Evolutionary conservation across 2,888 invertebrate genomes (phyloP), one percentile per base, ranked within the genome.

Genomic region (Pogonocherus hispidulus): DNA sequence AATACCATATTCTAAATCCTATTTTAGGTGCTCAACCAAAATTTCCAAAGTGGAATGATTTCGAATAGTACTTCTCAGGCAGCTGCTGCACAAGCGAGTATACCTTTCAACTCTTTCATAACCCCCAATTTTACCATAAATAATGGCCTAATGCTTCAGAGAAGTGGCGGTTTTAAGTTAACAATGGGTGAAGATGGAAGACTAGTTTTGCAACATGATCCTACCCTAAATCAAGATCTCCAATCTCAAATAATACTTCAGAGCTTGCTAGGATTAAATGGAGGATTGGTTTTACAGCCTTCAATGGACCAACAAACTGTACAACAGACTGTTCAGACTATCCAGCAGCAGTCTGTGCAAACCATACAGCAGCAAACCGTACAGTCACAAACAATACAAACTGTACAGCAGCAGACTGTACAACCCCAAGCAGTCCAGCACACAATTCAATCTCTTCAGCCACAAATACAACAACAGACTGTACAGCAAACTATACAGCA

Each of bases 181-280:
- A 90, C 92, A 0, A 86, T 92, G 54, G 90, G 90, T 0, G 92
- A 92, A 81, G 91, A 92, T 75, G 92, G 92, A 6, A 86, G 91
- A 20, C 85, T 92, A 49, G 87, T 92, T 46, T 82, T 92, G 57
- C 91, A 91, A 49, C 92, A 91, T 76, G 90, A 91, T 72, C 89
- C 90, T 2, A 88, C 88, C 62, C 81, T 87, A 46, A 89, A 88
- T 52, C 89, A 89, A 72, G 89, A 89, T 77, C 81, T 86, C 14
- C 84, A 86, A 71, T 84, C 84, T 11, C 86, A 86, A 72, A 73
- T 86, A 46, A 79, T 86, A n/a, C 71, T 86, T 8, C 86, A 86
- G 72, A 84, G 85, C 67, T 77, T 86, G 20, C 81, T 86, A 57
- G 85, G 86, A 3, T 76, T 86, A 27, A 85, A 85, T 57, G 82